These are phyloP conservation scores for Grapholita molesta DNA, from an alignment of 1,140 invertebrate genomes.

Conservation along the genomic window DNA sequence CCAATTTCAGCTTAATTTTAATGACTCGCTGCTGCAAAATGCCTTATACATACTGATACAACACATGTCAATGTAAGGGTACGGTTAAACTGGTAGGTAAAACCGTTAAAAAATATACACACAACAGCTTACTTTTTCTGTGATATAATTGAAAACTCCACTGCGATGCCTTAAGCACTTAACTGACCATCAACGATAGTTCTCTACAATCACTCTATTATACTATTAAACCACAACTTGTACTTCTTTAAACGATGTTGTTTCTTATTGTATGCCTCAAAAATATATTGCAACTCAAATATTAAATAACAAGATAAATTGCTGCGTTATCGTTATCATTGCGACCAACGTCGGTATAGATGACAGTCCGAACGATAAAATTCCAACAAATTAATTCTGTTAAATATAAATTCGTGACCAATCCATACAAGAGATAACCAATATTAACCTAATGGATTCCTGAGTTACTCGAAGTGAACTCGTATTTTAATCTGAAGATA, in stretches of 20 bases:
- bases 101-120: not conserved
- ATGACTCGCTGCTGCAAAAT: constrained; percentile 46
- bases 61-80: not conserved
- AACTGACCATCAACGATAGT: too few relatives aligned
- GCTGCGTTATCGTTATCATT: not conserved
- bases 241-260: not conserved
- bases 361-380: constrained; percentile 18
- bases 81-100: not conserved
- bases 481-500: constrained; percentile 72
- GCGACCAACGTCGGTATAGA: not conserved
- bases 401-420: constrained; percentile 42
- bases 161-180: too few relatives aligned
- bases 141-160: too few relatives aligned
- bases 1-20: constrained; percentile 57
- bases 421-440: constrained; percentile 60
- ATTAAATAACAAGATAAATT: not conserved
- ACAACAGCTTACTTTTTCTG: too few relatives aligned
- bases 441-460: constrained; percentile 68
- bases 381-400: constrained; percentile 47
- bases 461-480: constrained; percentile 58
- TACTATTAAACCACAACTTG: not conserved
- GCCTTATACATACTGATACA: constrained; percentile 18
- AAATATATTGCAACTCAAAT: not conserved
- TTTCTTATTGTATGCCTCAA: not conserved
- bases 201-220: too few relatives aligned